Evolutionary conservation across 2,113 vertebrate species (phyloP), one percentile per base, ranked within the genome.

Genomic region (Brachyhypopomus occidentalis): DNA sequence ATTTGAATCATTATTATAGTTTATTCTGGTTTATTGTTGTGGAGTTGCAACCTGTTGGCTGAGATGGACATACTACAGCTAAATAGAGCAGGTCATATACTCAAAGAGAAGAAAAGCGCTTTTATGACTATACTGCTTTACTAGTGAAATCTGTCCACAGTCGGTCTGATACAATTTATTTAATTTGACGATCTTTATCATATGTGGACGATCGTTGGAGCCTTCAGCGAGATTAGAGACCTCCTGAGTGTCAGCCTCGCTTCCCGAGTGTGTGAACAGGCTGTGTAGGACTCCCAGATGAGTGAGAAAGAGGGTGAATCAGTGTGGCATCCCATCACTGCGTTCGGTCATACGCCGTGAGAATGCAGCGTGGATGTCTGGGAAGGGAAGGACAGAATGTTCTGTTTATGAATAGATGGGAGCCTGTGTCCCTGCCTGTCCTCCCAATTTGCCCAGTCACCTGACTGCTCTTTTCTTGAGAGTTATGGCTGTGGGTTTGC

Each of bases 231-330:
- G 75, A 41, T 66, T 77, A n/a, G 20, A 66, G 41, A 55, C 66
- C 64, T 67, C 30, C 66, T 70, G 78, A 16, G 59, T 73, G 59
- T 17, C 5, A 67, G 48, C 27, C 19, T n/a, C 70, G 64, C 30
- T 38, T 22, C 52, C 56, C 62, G 36, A 72, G 30, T 75, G 79
- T 25, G 60, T 69, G 36, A 69, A 69, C 45, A 67, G 72, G 62
- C 74, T 66, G n/a, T 66, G n/a, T 34, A 14, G n/a, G 30, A 67
- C 59, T 81, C 62, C 52, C 72, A 67, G 62, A 81, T 75, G 72
- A 75, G 72, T 70, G 52, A 75, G 72, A 81, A 73, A 73, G 19
- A 69, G 34, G n/a, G 55, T 75, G 72, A 81, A 74, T 69, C 72
- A 81, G 66, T 9, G 66, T 70, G 66, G 72, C 52, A 41, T 45